Percentiles rank a stretch among this genome's conserved stretches.
Conservation (phyloP, 2,113 vertebrate genomes). For the Lynx canadensis region DNA sequence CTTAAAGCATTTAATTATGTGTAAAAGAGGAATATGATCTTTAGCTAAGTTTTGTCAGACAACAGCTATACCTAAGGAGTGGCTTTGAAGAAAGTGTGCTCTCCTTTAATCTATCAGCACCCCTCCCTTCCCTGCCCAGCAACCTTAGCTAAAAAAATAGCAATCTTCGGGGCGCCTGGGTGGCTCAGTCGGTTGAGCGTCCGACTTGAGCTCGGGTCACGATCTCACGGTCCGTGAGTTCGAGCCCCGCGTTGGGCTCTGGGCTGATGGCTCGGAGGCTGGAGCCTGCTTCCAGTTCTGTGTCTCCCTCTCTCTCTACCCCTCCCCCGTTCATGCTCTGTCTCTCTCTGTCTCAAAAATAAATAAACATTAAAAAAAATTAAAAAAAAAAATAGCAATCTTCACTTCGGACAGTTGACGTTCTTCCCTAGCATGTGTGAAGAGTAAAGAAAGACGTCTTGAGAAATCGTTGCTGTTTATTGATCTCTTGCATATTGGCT, state of each 20-base stretch:
- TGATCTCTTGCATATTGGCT: neutral
- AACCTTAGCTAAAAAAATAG: neutral
- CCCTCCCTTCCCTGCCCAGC: neutral
- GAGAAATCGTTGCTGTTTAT: neutral
- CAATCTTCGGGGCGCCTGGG: too few relatives aligned
- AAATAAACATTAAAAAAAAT: too few relatives aligned
- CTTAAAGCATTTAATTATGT: conserved; percentile 47
- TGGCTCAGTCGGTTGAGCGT: too few relatives aligned
- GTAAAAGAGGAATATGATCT: neutral
- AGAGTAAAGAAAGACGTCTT: neutral
- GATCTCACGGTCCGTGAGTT: too few relatives aligned
- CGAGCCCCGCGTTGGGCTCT: too few relatives aligned
- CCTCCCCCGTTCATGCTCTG: too few relatives aligned
- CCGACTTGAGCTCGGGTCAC: too few relatives aligned
- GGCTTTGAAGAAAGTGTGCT: neutral
- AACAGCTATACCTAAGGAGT: neutral
- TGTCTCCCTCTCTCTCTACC: too few relatives aligned
- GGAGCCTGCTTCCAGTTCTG: too few relatives aligned
- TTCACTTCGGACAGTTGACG: neutral
- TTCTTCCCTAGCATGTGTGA: neutral
- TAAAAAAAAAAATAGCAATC: neutral
- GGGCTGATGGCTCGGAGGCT: too few relatives aligned
- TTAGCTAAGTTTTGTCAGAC: conserved; percentile 36
- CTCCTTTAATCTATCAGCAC: neutral
- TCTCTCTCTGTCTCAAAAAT: too few relatives aligned